These are phyloP conservation scores for Coenobita brevimanus DNA, from an alignment of 1,140 invertebrate genomes.

Conservation along the genomic window DNA sequence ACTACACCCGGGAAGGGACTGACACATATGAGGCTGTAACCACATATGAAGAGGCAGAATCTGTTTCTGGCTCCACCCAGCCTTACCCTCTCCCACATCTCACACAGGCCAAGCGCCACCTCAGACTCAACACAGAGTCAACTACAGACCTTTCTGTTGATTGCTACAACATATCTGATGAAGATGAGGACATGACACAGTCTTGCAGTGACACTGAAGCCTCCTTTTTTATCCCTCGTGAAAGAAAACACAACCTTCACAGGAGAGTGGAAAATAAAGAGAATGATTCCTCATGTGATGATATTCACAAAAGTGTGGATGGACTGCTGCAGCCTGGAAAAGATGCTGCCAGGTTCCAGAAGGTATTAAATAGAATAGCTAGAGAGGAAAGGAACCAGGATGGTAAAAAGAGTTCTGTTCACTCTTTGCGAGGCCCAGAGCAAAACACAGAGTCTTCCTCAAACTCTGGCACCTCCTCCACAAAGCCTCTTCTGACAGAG, in stretches of 20 bases:
- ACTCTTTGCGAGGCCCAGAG: not conserved
- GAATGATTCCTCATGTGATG: not conserved
- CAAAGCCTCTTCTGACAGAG: not conserved
- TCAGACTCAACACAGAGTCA: constrained; percentile 54
- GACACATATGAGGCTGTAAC: constrained; percentile 50
- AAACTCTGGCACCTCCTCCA: constrained; percentile 15
- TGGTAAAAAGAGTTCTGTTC: not conserved
- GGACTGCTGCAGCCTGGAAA: not conserved
- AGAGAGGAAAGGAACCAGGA: constrained; percentile 1
- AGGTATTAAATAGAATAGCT: not conserved
- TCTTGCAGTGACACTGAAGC: constrained; percentile 58
- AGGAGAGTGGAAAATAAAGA: constrained; percentile 9
- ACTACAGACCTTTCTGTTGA: constrained; percentile 51
- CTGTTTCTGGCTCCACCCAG: not conserved
- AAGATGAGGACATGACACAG: constrained; percentile 37
- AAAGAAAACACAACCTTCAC: not conserved
- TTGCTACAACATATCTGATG: constrained; percentile 47
- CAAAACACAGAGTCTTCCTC: constrained; percentile 16
- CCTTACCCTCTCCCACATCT: not conserved
- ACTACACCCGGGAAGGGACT: constrained; percentile 23
- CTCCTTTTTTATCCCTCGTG: constrained; percentile 53
- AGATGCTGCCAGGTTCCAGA: not conserved
- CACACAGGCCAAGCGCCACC: not conserved
- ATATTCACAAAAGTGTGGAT: constrained; percentile 8
- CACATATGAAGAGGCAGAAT: constrained; percentile 20